phyloP scores from a whole-genome alignment of 1,140 invertebrate genomes.

The Drosophila melanica region DNA sequence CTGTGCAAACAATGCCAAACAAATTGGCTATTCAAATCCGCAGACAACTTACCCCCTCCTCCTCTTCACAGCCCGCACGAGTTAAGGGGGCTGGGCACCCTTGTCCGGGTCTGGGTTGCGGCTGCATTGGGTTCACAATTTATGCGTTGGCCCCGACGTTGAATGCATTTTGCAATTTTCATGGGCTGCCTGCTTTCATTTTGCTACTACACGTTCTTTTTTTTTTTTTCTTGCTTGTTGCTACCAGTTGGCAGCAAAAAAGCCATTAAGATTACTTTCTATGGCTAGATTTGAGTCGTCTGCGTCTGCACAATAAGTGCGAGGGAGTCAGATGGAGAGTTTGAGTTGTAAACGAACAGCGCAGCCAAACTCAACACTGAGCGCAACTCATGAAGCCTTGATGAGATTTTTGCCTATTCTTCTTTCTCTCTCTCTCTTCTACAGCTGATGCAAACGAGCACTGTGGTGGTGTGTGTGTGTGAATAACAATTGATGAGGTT shows the following conservation, averaged over 20 bases:
- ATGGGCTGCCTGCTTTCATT: slow-evolving; percentile 55
- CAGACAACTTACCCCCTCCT: slow-evolving; percentile 49
- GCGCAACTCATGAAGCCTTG: slow-evolving; percentile 15
- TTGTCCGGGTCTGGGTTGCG: neutral
- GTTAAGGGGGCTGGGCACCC: slow-evolving; percentile 17
- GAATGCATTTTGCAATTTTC: slow-evolving; percentile 81
- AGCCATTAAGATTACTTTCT: slow-evolving; percentile 82
- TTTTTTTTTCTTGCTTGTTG: slow-evolving; percentile 20
- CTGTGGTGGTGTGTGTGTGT: neutral
- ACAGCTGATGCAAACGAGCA: slow-evolving; percentile 33
- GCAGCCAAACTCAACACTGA: slow-evolving; percentile 9
- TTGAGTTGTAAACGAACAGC: slow-evolving; percentile 6
- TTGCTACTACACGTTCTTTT: slow-evolving; percentile 16
- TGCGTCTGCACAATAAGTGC: neutral
- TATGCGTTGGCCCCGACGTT: slow-evolving; percentile 72
- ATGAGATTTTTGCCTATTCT: slow-evolving; percentile 30
- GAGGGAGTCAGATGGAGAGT: neutral
- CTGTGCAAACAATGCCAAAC: slow-evolving; percentile 80
- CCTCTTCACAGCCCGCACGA: slow-evolving; percentile 23
- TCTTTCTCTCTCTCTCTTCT: slow-evolving; percentile 5
- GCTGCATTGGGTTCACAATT: slow-evolving; percentile 61
- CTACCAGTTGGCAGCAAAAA: slow-evolving; percentile 62
- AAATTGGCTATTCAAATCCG: slow-evolving; percentile 82
- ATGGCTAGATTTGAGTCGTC: slow-evolving; percentile 62
- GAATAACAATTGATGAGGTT: slow-evolving; percentile 72